Conservation (phyloP, 2,797 vertebrate genomes). For the Lerista edwardsae region DNA sequence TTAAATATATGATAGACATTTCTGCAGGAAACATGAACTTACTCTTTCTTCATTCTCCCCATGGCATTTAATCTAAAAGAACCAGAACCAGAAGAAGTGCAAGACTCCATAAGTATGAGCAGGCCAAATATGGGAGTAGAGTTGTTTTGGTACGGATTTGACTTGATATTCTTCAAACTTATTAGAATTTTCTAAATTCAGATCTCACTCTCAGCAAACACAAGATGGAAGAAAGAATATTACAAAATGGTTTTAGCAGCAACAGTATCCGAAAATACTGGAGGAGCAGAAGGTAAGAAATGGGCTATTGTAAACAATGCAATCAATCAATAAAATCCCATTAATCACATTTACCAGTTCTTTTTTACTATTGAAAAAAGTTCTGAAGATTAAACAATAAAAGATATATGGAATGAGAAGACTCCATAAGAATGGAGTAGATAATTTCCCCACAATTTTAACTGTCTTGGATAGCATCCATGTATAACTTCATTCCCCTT, state of each 20-base stretch:
- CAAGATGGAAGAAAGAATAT: background rate
- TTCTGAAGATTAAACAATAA: too few relatives aligned
- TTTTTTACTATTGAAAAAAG: too few relatives aligned
- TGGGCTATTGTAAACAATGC: too few relatives aligned
- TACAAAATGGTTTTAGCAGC: background rate
- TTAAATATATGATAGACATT: background rate
- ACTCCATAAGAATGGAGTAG: too few relatives aligned
- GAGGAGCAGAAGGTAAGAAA: background rate
- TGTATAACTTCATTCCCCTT: too few relatives aligned
- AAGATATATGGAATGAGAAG: too few relatives aligned
- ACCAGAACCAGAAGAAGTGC: background rate
- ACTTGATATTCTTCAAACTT: background rate
- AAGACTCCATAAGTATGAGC: background rate
- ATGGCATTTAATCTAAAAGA: background rate
- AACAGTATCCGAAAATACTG: background rate
- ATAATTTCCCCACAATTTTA: too few relatives aligned
- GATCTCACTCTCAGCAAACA: background rate
- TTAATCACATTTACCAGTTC: too few relatives aligned
- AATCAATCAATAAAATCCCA: too few relatives aligned
- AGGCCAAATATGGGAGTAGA: background rate
- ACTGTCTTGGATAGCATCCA: too few relatives aligned
- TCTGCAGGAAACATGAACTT: background rate
- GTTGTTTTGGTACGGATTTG: background rate
- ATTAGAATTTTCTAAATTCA: background rate
- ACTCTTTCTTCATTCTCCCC: background rate